Base-by-base conservation (phyloP, 2,888 invertebrate genomes). In the Itoplectis maculator region DNA sequence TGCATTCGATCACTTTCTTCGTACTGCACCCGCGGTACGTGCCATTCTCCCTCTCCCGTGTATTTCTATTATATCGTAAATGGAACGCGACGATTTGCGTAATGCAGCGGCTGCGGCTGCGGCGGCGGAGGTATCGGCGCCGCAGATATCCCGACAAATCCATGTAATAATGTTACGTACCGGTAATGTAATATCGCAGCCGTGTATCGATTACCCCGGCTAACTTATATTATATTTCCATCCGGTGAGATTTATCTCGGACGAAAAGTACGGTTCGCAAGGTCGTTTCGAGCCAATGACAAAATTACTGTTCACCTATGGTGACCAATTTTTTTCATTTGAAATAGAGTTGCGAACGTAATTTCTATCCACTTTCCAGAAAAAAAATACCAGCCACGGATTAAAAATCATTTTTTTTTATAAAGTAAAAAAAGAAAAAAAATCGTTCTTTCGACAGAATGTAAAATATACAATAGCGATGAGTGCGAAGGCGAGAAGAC, bases 221-320 rank as follows among this genome's bases (percentile, higher is more conserved):
- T 54, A 65, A 68, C 73, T 83, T 86, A 87, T 89, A 89, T 88
- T 88, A 81, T 86, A 72, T 89, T 88, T 88, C 89, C 59, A 70
- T 15, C 68, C 37, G 59, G 45, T 69, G 59, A 79, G 70, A 82
- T 66, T 79, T 79, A 75, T 82, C 75, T 75, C 74, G 42, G 29
- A 6, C 37, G 15, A 56, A 29, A 75, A 51, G 40, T 69, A 40
- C 11, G 11, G 18, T 70, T 42, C 4, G 75, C 81, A 81, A 81
- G 81, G 81, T 65, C 81, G 78, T 81, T 49, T 78, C 49, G 74
- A 73, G 23, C 18, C 69, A 47, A 9, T 35, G 69, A 73, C 45
- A 56, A 74, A 51, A 18, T 81, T 74, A 13, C 11, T 8, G 40
- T 20, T 59, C 56, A 5, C 13, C 8, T 8, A 6, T n/a, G 0